Conservation (phyloP, 2,797 vertebrate species). For the Oophaga sylvatica region DNA sequence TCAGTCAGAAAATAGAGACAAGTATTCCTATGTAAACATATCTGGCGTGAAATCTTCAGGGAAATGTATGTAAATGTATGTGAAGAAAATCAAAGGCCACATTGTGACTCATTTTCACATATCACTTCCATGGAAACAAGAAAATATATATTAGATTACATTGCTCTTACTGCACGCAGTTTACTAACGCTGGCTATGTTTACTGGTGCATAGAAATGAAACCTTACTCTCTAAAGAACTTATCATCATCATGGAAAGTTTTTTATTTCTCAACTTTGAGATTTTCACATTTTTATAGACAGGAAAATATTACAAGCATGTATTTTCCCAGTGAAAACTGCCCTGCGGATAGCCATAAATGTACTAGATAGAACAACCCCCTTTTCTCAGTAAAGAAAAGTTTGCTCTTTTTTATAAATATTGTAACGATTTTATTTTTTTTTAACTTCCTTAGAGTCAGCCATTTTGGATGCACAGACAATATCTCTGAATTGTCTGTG, state of each 20-base stretch:
- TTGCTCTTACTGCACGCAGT: constrained; percentile 5
- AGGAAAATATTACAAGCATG: not conserved
- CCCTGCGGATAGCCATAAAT: too few relatives aligned
- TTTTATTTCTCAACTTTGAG: not conserved
- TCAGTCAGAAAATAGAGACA: constrained; percentile 17
- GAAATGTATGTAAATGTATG: constrained; percentile 49
- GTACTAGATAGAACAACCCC: too few relatives aligned
- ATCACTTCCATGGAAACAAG: constrained; percentile 45
- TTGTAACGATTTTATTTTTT: too few relatives aligned
- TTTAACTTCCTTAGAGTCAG: too few relatives aligned
- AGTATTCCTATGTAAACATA: constrained; percentile 30
- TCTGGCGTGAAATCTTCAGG: constrained; percentile 19
- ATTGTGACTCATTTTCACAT: constrained; percentile 44
- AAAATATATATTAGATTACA: constrained; percentile 32
- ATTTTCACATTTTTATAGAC: not conserved
- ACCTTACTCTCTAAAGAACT: too few relatives aligned
- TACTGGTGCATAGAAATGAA: not conserved
- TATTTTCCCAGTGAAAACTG: not conserved
- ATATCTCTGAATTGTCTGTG: too few relatives aligned
- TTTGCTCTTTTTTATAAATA: too few relatives aligned
- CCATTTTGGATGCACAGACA: too few relatives aligned
- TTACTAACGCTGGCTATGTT: constrained; percentile 18
- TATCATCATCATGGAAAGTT: not conserved
- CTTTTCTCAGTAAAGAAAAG: too few relatives aligned
- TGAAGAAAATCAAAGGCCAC: constrained; percentile 32